Percentiles rank a stretch among this genome's conserved stretches.
Evolutionary conservation across 2,797 vertebrate genomes (phyloP).

Genomic region (Sebastes oblongus): DNA sequence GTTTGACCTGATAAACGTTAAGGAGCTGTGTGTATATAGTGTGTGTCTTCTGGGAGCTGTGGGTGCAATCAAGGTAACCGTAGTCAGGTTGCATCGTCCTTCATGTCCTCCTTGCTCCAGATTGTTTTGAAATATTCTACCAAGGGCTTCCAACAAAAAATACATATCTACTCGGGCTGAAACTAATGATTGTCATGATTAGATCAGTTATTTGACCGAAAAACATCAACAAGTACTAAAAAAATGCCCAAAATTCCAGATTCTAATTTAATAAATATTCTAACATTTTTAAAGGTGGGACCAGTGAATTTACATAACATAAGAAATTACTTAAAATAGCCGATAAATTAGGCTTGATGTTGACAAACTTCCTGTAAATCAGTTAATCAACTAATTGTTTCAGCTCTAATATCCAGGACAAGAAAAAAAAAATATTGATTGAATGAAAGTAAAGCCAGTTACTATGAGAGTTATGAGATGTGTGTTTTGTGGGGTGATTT

Average conservation of each 20-base stretch:
- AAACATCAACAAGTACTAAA: background rate
- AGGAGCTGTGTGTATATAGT: background rate
- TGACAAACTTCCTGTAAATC: background rate
- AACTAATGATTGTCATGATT: background rate
- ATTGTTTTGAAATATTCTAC: background rate
- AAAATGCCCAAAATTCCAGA: background rate
- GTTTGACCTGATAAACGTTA: slow-evolving; percentile 42
- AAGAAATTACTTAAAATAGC: background rate
- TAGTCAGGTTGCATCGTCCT: background rate
- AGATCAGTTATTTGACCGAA: background rate
- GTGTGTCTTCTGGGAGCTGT: background rate
- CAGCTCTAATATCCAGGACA: background rate
- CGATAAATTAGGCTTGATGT: background rate
- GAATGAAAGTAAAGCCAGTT: background rate
- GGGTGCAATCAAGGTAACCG: slow-evolving; percentile 4
- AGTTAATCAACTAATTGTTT: background rate
- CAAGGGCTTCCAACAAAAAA: background rate
- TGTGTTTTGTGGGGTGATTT: background rate
- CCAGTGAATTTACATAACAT: background rate
- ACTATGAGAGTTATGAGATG: background rate
- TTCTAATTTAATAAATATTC: background rate
- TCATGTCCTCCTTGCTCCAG: slow-evolving; percentile 12
- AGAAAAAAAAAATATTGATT: background rate
- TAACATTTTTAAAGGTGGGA: background rate
- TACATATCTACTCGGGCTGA: background rate